phyloP scores from a whole-genome alignment of 2,888 invertebrate species.

The Pseudanteris insignis region DNA sequence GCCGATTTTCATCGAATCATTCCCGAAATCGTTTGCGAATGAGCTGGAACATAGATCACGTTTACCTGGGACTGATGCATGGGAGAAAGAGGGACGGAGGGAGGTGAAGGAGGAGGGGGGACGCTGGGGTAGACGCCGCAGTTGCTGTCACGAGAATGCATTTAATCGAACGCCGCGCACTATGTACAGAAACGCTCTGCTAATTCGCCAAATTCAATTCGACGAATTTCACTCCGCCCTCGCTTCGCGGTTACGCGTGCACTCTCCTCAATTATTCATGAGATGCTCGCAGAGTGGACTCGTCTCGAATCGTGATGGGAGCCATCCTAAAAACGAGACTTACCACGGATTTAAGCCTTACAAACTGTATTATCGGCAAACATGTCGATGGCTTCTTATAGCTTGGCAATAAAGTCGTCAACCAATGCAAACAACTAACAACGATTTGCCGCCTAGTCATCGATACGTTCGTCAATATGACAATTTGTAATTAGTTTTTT shows the following conservation, averaged over 20 bases:
- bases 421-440: background rate
- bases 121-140: too few relatives aligned
- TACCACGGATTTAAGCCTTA: conserved; percentile 30
- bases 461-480: too few relatives aligned
- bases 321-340: conserved; percentile 41
- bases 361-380: conserved; percentile 22
- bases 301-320: conserved; percentile 36
- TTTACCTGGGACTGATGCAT: conserved; percentile 30
- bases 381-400: conserved; percentile 1
- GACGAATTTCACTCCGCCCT: conserved; percentile 42
- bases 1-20: conserved; percentile 28
- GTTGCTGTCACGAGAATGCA: conserved; percentile 41
- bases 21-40: conserved; percentile 29
- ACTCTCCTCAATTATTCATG: conserved; percentile 50
- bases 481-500: too few relatives aligned
- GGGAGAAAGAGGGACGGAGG: too few relatives aligned
- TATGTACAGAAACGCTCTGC: conserved; percentile 44
- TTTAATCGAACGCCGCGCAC: conserved; percentile 38
- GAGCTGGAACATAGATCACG: conserved; percentile 38
- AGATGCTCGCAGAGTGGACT: conserved; percentile 36
- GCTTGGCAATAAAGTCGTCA: background rate
- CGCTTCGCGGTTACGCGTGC: conserved; percentile 42
- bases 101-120: too few relatives aligned
- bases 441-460: too few relatives aligned
- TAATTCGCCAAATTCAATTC: conserved; percentile 45